Conservation (phyloP, 1,140 invertebrate species). For the Aplysia californica region DNA sequence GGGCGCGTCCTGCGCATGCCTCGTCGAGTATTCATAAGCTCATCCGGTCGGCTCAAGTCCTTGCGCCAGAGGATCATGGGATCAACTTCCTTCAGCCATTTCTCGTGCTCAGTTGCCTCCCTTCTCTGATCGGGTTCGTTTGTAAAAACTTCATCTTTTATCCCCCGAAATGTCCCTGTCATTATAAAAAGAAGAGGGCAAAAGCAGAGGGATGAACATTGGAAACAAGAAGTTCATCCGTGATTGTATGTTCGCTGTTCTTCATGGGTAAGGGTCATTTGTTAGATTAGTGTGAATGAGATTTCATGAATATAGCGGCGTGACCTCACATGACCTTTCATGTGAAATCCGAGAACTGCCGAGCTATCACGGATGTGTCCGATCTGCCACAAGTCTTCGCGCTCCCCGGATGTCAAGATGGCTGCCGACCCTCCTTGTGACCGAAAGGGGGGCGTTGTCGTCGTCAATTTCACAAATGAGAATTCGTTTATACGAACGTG, state of each 20-base stretch:
- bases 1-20: neutral
- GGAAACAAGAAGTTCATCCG: too few relatives aligned
- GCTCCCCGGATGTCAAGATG: too few relatives aligned
- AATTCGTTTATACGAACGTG: conserved; percentile 13
- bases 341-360: too few relatives aligned
- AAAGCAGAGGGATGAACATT: neutral
- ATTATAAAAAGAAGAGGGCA: neutral
- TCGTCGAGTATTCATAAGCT: conserved; percentile 5
- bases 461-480: conserved; percentile 12
- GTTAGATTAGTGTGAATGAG: conserved; percentile 11
- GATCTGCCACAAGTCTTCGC: too few relatives aligned
- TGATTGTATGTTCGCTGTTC: too few relatives aligned
- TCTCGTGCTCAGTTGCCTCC: neutral
- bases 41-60: neutral
- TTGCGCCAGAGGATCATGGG: neutral
- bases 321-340: neutral
- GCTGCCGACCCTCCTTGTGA: too few relatives aligned
- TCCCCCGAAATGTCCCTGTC: neutral
- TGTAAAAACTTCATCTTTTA: neutral
- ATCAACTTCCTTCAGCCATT: neutral
- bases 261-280: too few relatives aligned
- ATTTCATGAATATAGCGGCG: conserved; percentile 10
- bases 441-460: conserved; percentile 9
- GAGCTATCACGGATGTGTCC: too few relatives aligned
- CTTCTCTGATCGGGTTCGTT: neutral